phyloP scores from a whole-genome alignment of 2,888 invertebrate genomes.

The Cantharis rustica region DNA sequence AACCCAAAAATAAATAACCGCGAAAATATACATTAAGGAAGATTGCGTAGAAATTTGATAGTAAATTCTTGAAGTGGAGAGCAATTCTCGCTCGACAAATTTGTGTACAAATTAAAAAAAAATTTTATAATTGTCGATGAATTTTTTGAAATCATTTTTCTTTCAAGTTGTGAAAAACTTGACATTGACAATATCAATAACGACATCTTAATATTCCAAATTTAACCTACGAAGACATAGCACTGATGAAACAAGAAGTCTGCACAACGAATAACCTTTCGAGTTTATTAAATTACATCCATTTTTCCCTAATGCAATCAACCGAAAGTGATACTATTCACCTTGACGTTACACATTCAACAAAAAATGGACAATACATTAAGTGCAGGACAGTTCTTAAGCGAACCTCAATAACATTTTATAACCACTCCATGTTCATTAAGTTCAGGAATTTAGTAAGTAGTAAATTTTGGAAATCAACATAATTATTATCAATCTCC shows the following conservation, averaged over 20 bases:
- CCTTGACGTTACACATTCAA: background rate
- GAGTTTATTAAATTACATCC: background rate
- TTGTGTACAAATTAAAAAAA: background rate
- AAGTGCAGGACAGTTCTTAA: background rate
- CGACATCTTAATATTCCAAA: background rate
- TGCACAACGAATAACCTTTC: background rate
- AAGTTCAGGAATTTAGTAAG: too few species aligned
- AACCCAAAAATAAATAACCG: background rate
- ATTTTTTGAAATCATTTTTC: background rate
- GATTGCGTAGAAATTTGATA: background rate
- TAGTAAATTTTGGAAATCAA: too few species aligned
- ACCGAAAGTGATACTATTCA: background rate
- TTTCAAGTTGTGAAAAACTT: background rate
- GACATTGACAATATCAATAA: background rate
- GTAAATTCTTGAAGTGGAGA: background rate
- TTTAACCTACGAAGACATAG: background rate
- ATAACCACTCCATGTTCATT: background rate
- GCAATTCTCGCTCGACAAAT: background rate
- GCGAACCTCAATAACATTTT: background rate
- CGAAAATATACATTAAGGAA: background rate
- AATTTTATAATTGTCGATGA: background rate
- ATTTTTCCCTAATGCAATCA: background rate
- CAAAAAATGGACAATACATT: background rate
- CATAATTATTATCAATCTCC: too few species aligned
- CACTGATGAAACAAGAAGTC: background rate